Conservation (phyloP, 2,888 invertebrate genomes). For the Sericinus montela region DNA sequence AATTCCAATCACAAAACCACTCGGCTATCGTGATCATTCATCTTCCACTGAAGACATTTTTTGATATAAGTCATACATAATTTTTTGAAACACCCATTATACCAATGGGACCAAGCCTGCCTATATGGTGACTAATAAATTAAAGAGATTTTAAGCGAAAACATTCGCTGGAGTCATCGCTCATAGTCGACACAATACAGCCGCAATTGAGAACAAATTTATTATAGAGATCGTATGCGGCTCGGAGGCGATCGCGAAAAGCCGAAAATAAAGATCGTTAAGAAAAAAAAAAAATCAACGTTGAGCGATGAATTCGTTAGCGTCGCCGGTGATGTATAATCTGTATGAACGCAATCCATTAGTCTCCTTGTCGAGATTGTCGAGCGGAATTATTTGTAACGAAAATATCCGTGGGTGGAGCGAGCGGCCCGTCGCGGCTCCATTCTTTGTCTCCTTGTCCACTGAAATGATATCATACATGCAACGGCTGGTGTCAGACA, state of each 20-base stretch:
- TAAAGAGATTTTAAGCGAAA: background rate
- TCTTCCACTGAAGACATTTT: no score
- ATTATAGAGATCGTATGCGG: slow-evolving; percentile 2
- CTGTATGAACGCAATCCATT: slow-evolving; percentile 44
- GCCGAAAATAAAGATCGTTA: slow-evolving; percentile 32
- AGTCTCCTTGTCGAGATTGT: slow-evolving; percentile 45
- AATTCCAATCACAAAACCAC: no score
- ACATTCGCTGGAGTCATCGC: background rate
- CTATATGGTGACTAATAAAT: no score
- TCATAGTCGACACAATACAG: slow-evolving; percentile 9
- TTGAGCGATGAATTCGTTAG: slow-evolving; percentile 46
- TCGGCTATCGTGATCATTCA: no score
- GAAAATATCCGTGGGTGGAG: slow-evolving; percentile 33
- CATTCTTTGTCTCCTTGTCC: background rate
- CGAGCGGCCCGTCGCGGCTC: background rate
- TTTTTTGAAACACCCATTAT: no score
- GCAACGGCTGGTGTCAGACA: no score
- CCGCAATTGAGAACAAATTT: slow-evolving; percentile 16
- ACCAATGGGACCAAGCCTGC: no score
- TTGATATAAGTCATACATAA: no score
- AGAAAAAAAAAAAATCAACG: slow-evolving; percentile 37
- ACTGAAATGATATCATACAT: background rate
- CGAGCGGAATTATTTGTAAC: slow-evolving; percentile 44
- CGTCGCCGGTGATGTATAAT: slow-evolving; percentile 44
- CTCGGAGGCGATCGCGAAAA: slow-evolving; percentile 19